A percentile compares a stretch with the other conserved stretches of the same genome.
Evolutionary conservation across 2,888 invertebrate species (phyloP).

Genomic region (Lepidonotus clava): DNA sequence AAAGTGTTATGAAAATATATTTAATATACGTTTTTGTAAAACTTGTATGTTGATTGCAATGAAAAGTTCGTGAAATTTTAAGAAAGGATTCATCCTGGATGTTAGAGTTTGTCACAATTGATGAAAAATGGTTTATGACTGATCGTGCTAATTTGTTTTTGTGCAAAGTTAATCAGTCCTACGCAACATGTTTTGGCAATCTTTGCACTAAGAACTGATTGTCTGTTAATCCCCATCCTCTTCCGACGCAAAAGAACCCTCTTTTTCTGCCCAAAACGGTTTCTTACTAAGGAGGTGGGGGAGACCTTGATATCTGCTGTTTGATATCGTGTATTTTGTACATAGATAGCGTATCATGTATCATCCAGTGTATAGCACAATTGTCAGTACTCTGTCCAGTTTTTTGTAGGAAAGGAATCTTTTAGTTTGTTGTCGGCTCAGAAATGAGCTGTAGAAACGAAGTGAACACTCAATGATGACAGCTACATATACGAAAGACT

Average conservation of each 20-base stretch:
- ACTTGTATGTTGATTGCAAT: not conserved
- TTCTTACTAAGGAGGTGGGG: not conserved
- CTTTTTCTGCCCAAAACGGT: not conserved
- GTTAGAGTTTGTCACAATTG: slow-evolving; percentile 21
- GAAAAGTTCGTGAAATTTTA: not conserved
- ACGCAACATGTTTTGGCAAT: not conserved
- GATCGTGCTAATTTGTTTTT: not conserved
- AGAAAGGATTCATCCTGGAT: too few relatives aligned
- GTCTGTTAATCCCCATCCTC: not conserved
- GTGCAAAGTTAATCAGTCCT: slow-evolving; percentile 13
- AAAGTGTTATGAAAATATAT: not conserved
- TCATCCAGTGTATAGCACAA: slow-evolving; percentile 6
- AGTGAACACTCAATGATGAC: too few relatives aligned
- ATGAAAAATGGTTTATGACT: not conserved
- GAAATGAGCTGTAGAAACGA: too few relatives aligned
- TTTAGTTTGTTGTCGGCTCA: not conserved
- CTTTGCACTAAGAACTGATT: not conserved
- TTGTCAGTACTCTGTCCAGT: slow-evolving; percentile 36
- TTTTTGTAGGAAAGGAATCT: slow-evolving; percentile 4
- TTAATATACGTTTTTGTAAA: not conserved
- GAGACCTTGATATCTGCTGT: not conserved
- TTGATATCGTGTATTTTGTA: slow-evolving; percentile 37
- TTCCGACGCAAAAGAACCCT: not conserved
- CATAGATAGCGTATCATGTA: slow-evolving; percentile 18
- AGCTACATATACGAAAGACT: too few relatives aligned